Percentiles rank a stretch among this genome's conserved stretches.
phyloP scores from a whole-genome alignment of 37 sponge, comb jelly and placozoan species.

The Diacarnus erythraeanus region DNA sequence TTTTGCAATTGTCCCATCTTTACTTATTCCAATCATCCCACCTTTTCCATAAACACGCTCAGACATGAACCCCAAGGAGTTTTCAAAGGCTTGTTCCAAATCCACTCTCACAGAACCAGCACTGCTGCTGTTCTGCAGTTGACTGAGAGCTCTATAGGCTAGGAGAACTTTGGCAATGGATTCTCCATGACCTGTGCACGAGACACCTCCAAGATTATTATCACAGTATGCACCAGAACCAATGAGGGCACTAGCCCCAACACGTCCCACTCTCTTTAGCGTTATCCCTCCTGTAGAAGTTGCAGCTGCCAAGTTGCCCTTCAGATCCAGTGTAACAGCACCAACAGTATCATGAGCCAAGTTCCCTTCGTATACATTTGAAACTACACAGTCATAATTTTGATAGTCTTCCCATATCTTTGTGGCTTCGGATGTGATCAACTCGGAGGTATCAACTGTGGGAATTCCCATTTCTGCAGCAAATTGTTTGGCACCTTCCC shows the following conservation, averaged over 20 bases:
- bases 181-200: conserved; percentile 84
- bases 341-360: conserved; percentile 79
- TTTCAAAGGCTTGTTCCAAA: conserved; percentile 37
- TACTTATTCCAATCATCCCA: conserved; percentile 64
- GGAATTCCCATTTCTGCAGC: conserved; percentile 69
- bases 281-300: conserved; percentile 90
- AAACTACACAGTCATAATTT: conserved; percentile 41
- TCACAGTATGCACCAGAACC: conserved; percentile 79
- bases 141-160: conserved; percentile 41
- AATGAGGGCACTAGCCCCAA: conserved; percentile 78
- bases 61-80: conserved; percentile 65
- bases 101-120: conserved; percentile 1
- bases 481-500: conserved; percentile 75
- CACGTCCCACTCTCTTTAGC: conserved; percentile 66
- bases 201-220: conserved; percentile 63
- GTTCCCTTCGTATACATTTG: conserved; percentile 1
- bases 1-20: conserved; percentile 54
- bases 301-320: conserved; percentile 78
- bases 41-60: conserved; percentile 54
- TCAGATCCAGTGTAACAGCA: conserved; percentile 75
- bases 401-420: conserved; percentile 30
- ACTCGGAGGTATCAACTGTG: conserved; percentile 24
- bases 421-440: conserved; percentile 27
- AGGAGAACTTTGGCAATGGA: conserved; percentile 65
- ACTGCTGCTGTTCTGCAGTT: neutral